phyloP scores from a whole-genome alignment of 2,113 vertebrate species.

The Prionailurus bengalensis region DNA sequence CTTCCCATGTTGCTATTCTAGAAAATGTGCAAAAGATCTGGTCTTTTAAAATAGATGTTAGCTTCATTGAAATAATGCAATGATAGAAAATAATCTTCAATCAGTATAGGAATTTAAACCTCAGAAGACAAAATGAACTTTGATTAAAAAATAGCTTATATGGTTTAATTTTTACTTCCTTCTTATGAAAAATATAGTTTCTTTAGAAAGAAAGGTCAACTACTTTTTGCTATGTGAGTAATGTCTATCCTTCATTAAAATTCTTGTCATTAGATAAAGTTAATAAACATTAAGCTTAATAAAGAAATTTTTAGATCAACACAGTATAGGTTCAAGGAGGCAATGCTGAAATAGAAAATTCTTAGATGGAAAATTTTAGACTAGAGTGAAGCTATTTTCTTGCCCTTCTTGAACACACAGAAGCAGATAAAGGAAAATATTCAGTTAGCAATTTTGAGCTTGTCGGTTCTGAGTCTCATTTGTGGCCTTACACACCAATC shows the following conservation, averaged over 20 bases:
- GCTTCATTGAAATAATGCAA: not conserved
- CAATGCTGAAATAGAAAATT: not conserved
- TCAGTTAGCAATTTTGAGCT: not conserved
- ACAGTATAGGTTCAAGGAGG: not conserved
- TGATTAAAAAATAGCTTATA: not conserved
- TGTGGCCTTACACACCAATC: not conserved
- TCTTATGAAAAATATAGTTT: not conserved
- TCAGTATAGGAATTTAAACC: not conserved
- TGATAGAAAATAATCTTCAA: not conserved
- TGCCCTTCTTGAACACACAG: not conserved
- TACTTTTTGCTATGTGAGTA: not conserved
- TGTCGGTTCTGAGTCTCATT: not conserved
- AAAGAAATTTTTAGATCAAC: not conserved
- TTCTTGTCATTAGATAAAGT: not conserved
- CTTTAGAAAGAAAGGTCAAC: not conserved
- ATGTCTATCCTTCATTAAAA: not conserved
- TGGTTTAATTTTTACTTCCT: not conserved
- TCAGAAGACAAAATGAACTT: not conserved
- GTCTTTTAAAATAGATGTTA: not conserved
- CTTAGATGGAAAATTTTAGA: not conserved
- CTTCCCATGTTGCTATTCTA: not conserved
- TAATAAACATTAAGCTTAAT: conserved; percentile 2
- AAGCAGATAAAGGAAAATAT: not conserved
- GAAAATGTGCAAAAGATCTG: not conserved
- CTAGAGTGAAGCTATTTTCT: not conserved